phyloP scores from a whole-genome alignment of 2,888 invertebrate genomes.

The Macaria notata region DNA sequence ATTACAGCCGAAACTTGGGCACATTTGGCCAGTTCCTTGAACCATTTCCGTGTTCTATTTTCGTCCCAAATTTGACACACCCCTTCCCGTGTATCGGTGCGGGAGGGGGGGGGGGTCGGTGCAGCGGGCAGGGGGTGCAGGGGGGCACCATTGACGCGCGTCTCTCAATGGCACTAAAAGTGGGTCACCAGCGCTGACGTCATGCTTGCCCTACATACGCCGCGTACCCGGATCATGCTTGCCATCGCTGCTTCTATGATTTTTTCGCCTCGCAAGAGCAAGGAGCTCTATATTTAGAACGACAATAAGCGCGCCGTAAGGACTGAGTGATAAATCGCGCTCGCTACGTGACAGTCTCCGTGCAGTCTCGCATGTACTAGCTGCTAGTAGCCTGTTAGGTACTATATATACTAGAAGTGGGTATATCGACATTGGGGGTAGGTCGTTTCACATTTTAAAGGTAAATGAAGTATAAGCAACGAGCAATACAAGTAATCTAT shows the following conservation, averaged over 20 bases:
- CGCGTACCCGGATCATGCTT: slow-evolving; percentile 58
- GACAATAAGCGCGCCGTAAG: slow-evolving; percentile 36
- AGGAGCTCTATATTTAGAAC: slow-evolving; percentile 65
- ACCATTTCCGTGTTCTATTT: slow-evolving; percentile 26
- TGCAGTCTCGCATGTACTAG: slow-evolving; percentile 10
- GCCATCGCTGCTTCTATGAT: slow-evolving; percentile 48
- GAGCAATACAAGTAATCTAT: too few species aligned
- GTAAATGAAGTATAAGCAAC: too few species aligned
- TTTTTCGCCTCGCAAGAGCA: slow-evolving; percentile 46
- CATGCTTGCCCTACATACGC: slow-evolving; percentile 75
- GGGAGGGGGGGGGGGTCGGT: slow-evolving; percentile 38
- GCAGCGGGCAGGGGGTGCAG: slow-evolving; percentile 39
- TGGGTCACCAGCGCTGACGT: slow-evolving; percentile 76
- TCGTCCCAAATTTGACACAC: slow-evolving; percentile 38
- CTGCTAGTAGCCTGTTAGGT: too few species aligned
- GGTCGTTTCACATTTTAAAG: too few species aligned
- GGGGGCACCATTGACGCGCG: slow-evolving; percentile 78
- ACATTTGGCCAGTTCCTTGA: slow-evolving; percentile 19
- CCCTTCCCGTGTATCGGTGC: slow-evolving; percentile 28
- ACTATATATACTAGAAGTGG: too few species aligned
- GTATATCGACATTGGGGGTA: too few species aligned
- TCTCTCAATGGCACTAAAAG: slow-evolving; percentile 75
- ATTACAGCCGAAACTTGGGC: slow-evolving; percentile 2
- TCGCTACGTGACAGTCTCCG: slow-evolving; percentile 12
- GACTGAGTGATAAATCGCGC: slow-evolving; percentile 21